Base-by-base conservation (phyloP, 2,113 vertebrate species). In the Pelvicachromis taeniatus region DNA sequence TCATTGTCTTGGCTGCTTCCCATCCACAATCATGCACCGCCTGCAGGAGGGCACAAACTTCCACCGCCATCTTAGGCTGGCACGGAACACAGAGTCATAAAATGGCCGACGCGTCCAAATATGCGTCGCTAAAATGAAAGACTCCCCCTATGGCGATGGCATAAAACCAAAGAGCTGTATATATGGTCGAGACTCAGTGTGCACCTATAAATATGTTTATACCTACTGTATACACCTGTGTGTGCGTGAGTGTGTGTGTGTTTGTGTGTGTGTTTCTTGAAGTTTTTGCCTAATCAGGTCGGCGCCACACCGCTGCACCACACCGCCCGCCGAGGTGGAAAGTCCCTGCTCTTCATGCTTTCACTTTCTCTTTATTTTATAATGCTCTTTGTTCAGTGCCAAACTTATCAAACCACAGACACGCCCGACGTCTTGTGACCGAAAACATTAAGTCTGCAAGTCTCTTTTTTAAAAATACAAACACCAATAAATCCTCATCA, bases 401-500 rank as follows among this genome's bases (percentile, higher is more conserved):
- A 40, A 83, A 80, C 80, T 33, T 50, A 79, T 19, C 86, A 78
- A 77, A 77, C 73, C 38, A 10, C n/a, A 45, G 81, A 78, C 56
- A 33, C 80, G 5, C 29, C 84, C 42, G 2, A 2, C 3, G 29
- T 77, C 82, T 19, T 11, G 58, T 89, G 88, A 94, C 61, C 2
- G 1, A 90, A 81, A 77, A 9, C 13, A 9, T 2, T 2, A 17
- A 3, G 4, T 48, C 19, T 70, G 65, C 0, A 0, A 70, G 14
- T 70, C 40, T 12, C 3, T 55, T 52, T 9, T 42, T 8, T 13
- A 29, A n/a, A 6, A 10, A 54, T 19, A 21, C 19, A 12, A 1
- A 61, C 17, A 7, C 17, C 53, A 55, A 55, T 0, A 0, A 63
- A 73, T 11, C 0, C 5, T 0, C 0, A 45, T 23, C n/a, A 2